Evolutionary conservation across 1,140 invertebrate species (phyloP), one percentile per base, ranked within the genome.

Genomic region (Oryctes rhinoceros): DNA sequence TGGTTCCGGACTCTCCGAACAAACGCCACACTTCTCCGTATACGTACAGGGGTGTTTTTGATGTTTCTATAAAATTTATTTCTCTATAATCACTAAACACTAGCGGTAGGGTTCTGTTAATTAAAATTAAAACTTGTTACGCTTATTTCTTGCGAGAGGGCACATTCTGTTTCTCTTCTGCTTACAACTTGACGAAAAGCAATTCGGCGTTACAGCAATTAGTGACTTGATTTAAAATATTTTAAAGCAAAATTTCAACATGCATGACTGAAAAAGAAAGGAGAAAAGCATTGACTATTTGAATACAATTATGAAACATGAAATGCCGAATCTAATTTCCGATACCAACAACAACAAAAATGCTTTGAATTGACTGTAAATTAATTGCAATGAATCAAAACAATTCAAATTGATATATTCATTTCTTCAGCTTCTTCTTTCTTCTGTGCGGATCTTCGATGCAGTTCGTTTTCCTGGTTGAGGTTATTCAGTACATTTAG

Each of bases 61-160:
- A 79, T 79, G 18, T 30, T 30, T 37, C 79, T 79, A 67, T 74
- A 79, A 79, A 35, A 11, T 71, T 71, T 24, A 37, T 2, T 35
- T 13, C 5, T 71, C 6, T 35, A 71, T 11, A 71, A 1, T 71
- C 65, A 37, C 24, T 10, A 71, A 71, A 71, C 65, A 71, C 20
- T 35, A 71, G 35, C 35, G 3, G 24, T 4, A 37, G 11, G 5
- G 24, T 15, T n/a, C 65, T 35, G 4, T 35, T 10, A 13, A 37
- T 71, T 24, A 37, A 35, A 71, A 18, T 59, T 59, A 18, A 59
- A 59, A 18, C 15, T n/a, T 18, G 53, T 59, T 59, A 18, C 53
- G 6, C 53, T 18, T 18, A 59, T 59, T 59, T 0, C 53, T 59
- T 18, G 3, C 53, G 39, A 44, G 9, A 44, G 9, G n/a, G 53